Base-by-base conservation (phyloP, 2,797 vertebrate genomes). In the Morus bassanus region DNA sequence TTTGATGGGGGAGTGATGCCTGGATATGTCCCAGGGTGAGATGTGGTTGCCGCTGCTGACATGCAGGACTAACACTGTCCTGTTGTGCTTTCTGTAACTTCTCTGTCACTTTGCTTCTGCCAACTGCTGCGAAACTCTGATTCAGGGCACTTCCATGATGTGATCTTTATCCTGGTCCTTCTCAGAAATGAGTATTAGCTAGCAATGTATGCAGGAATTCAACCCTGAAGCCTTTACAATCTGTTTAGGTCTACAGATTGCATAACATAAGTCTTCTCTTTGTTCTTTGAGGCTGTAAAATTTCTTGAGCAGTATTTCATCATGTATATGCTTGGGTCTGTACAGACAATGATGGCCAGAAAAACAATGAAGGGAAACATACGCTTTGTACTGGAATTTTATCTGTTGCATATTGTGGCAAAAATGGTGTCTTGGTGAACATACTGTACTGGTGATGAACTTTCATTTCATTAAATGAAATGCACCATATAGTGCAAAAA, bases 401-500 rank as follows among this genome's bases (percentile, higher is more conserved):
- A 30, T 76, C 48, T 89, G 4, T 73, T 84, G 63, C 35, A 28
- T 54, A 51, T 65, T 65, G 85, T 91, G 79, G 73, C 76, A 79
- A 81, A 91, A 96, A 59, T 35, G 68, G 48, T 80, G 48, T 54
- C 51, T 75, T 46, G 57, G 73, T 89, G 91, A 89, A 74, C 70
- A 31, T 69, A 78, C 63, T 59, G 84, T 79, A 56, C 60, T 77
- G 73, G 67, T 56, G 89, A 63, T 53, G 64, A 80, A 79, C 74
- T 83, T 63, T n/a, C 10, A 35, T 91, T 87, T 82, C n/a, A 60
- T 74, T 64, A 87, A 75, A 76, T 70, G 45, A 85, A 85, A 77
- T 61, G 72, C n/a, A 75, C 88, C 81, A 64, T 91, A 88, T 95
- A 90, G 86, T 82, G 72, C 72, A 70, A 68, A 88, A 78, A 61